A percentile compares a stretch with the other conserved stretches of the same genome.
These are phyloP conservation scores for Scomber colias DNA, from an alignment of 2,113 vertebrate species.

Conservation along the genomic window DNA sequence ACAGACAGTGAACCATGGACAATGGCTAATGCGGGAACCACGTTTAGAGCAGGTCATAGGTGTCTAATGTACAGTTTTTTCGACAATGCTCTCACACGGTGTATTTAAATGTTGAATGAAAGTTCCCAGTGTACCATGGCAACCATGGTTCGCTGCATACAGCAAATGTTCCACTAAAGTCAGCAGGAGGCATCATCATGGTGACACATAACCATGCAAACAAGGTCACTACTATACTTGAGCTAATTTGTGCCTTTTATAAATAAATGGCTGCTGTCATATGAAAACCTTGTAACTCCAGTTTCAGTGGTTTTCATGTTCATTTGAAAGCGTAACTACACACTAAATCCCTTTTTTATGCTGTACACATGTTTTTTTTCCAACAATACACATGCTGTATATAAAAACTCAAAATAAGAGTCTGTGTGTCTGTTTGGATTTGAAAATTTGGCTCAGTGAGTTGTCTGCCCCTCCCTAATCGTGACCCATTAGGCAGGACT, in stretches of 20 bases:
- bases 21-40: constrained; percentile 31
- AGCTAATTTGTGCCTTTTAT: not conserved
- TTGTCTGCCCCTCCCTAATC: no score
- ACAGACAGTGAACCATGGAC: constrained; percentile 53
- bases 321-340: no score
- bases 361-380: no score
- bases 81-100: constrained; percentile 37
- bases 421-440: no score
- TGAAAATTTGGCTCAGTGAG: no score
- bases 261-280: not conserved
- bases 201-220: constrained; percentile 15
- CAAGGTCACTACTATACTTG: not conserved
- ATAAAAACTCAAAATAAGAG: no score
- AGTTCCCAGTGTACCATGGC: not conserved
- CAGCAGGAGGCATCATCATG: constrained; percentile 2
- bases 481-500: no score
- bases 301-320: no score
- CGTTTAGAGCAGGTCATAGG: constrained; percentile 55
- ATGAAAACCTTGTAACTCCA: constrained; percentile 6
- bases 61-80: constrained; percentile 40
- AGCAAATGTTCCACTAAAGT: constrained; percentile 14
- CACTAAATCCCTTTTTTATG: no score
- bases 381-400: no score
- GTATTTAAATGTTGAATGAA: constrained; percentile 27
- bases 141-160: not conserved